Evolutionary conservation across 2,888 invertebrate species (phyloP).

Genomic region (Mylabris sibirica): DNA sequence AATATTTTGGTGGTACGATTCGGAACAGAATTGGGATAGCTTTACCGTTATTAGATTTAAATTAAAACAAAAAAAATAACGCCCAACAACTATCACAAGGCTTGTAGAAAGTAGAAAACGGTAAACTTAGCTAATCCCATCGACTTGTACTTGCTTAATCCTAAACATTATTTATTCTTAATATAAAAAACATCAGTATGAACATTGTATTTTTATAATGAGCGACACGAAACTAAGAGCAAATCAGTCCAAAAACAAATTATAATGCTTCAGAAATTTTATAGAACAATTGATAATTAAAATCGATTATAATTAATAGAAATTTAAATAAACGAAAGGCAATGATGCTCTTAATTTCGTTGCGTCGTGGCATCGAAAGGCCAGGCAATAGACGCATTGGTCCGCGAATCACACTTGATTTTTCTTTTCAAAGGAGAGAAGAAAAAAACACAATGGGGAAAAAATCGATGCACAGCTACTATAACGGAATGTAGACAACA

Average conservation of each 20-base stretch:
- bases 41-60: constrained; percentile 22
- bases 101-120: constrained; percentile 22
- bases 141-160: constrained; percentile 46
- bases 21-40: constrained; percentile 41
- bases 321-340: neutral
- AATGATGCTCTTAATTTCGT: constrained; percentile 56
- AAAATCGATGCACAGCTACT: constrained; percentile 57
- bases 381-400: constrained; percentile 59
- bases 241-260: constrained; percentile 43
- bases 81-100: constrained; percentile 60
- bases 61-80: no score
- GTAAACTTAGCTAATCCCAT: constrained; percentile 38
- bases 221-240: constrained; percentile 57
- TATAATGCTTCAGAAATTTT: no score
- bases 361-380: constrained; percentile 47
- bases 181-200: constrained; percentile 49
- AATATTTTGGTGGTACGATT: constrained; percentile 27
- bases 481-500: constrained; percentile 55
- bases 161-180: constrained; percentile 40
- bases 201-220: constrained; percentile 36
- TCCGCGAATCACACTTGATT: constrained; percentile 57
- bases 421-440: constrained; percentile 20
- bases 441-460: constrained; percentile 17
- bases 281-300: neutral
- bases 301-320: neutral